These are phyloP conservation scores for Centrocercus urophasianus DNA, from an alignment of 2,113 vertebrate species.

Conservation along the genomic window DNA sequence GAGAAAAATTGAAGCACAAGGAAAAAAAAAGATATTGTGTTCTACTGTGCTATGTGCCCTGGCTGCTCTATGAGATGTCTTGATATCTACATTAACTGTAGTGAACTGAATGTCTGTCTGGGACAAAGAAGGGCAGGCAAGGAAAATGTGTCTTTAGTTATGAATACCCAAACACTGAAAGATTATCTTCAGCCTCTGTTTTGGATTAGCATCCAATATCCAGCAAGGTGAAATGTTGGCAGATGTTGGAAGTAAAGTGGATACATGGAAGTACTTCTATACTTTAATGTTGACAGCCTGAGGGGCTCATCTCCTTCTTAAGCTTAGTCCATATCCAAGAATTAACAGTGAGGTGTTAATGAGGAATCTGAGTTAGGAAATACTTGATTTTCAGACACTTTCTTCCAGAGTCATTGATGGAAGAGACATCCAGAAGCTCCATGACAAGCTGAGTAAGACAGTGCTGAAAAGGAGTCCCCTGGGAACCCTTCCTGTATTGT, in stretches of 20 bases:
- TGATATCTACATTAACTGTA: neutral
- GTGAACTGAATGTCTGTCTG: neutral
- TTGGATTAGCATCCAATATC: neutral
- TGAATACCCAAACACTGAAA: neutral
- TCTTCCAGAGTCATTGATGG: neutral
- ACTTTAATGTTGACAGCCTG: neutral
- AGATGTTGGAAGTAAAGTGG: neutral
- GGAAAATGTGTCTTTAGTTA: neutral
- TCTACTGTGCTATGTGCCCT: rapidly evolving
- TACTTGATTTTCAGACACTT: neutral
- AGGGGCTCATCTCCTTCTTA: neutral
- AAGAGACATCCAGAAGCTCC: neutral
- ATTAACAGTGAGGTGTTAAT: neutral
- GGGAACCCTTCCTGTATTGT: neutral
- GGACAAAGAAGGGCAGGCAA: neutral
- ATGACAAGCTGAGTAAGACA: neutral
- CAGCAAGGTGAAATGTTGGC: neutral
- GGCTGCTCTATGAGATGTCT: neutral
- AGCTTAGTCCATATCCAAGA: rapidly evolving
- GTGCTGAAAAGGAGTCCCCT: neutral
- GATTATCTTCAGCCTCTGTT: neutral
- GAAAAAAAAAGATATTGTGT: neutral
- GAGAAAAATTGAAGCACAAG: neutral
- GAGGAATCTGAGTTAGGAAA: neutral
- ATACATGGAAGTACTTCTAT: neutral